A percentile compares a stretch with the other conserved stretches of the same genome.
These are phyloP conservation scores for Drosophila orosa DNA, from an alignment of 1,140 invertebrate species.

Conservation along the genomic window DNA sequence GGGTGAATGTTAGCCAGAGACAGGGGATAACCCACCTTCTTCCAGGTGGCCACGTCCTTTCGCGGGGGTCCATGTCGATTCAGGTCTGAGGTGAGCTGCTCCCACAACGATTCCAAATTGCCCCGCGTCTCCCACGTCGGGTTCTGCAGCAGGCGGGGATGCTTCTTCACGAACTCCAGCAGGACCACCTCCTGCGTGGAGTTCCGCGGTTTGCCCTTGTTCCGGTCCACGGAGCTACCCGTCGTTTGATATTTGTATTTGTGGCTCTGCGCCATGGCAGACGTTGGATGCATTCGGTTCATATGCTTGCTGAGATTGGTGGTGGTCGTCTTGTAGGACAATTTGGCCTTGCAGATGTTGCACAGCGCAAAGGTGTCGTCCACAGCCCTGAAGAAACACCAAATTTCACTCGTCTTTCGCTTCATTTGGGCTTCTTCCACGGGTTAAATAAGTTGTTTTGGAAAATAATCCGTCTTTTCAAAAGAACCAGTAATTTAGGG, in stretches of 20 bases:
- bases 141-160: constrained; percentile 61
- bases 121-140: constrained; percentile 64
- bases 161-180: constrained; percentile 66
- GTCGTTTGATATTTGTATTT: constrained; percentile 53
- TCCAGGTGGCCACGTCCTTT: constrained; percentile 68
- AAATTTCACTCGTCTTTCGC: constrained; percentile 68
- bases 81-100: constrained; percentile 55
- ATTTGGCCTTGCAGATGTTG: constrained; percentile 71
- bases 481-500: constrained; percentile 20
- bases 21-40: constrained; percentile 34
- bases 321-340: constrained; percentile 71
- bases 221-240: constrained; percentile 37
- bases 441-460: constrained; percentile 27
- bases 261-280: constrained; percentile 22
- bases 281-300: constrained; percentile 69
- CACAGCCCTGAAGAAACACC: constrained; percentile 66
- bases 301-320: constrained; percentile 73
- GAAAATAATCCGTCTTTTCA: constrained; percentile 1
- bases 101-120: constrained; percentile 55
- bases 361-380: constrained; percentile 68
- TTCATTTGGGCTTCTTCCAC: constrained; percentile 49
- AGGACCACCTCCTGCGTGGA: constrained; percentile 57
- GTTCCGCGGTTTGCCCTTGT: constrained; percentile 63
- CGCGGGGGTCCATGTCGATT: constrained; percentile 58
- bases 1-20: background rate